Percentiles rank a stretch among this genome's conserved stretches.
Conservation (phyloP, 2,113 vertebrate species). For the Collichthys lucidus region DNA sequence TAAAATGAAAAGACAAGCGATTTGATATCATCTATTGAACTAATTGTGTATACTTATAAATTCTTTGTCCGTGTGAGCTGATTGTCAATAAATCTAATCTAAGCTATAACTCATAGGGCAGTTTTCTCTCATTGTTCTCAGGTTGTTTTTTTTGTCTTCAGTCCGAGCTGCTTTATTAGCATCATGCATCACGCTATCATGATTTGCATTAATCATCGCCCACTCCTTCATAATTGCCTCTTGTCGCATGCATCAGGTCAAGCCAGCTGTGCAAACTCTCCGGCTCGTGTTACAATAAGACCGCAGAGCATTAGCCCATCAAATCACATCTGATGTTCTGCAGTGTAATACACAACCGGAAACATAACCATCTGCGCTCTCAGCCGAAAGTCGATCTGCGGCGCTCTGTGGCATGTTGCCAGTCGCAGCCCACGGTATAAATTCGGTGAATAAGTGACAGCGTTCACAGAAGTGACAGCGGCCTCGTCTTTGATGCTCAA, state of each 20-base stretch:
- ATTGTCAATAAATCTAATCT: not conserved
- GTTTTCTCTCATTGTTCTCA: not conserved
- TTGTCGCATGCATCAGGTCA: constrained; percentile 2
- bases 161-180: not conserved
- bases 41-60: not conserved
- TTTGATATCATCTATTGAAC: not conserved
- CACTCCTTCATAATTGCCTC: not conserved
- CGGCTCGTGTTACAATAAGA: constrained; percentile 5
- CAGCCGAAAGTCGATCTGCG: not conserved
- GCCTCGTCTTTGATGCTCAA: constrained; percentile 20
- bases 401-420: not conserved
- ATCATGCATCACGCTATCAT: not conserved
- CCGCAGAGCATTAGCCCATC: constrained; percentile 3
- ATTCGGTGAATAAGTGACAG: not conserved
- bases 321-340: not conserved
- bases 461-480: not conserved
- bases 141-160: not conserved
- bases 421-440: not conserved
- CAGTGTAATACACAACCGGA: constrained; percentile 2
- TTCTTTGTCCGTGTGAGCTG: not conserved
- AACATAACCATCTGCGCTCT: not conserved
- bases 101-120: not conserved
- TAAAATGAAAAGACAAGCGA: not conserved
- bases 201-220: not conserved
- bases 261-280: constrained; percentile 51